Conservation (phyloP, 2,888 invertebrate genomes). For the Nomada ferruginata region DNA sequence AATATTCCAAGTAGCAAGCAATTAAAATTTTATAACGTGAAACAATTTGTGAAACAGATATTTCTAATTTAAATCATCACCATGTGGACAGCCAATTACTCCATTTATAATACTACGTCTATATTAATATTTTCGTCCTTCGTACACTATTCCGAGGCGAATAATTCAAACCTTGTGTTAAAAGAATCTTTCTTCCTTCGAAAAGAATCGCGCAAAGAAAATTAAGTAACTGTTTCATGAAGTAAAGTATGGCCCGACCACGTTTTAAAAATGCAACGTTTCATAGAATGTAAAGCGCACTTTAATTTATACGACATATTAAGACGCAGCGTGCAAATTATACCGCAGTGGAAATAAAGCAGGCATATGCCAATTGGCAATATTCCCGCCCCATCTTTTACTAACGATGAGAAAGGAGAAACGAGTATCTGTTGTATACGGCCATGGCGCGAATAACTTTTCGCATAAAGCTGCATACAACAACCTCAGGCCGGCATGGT, state of each 20-base stretch:
- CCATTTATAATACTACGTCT: not conserved
- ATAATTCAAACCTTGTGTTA: not conserved
- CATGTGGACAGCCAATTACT: not conserved
- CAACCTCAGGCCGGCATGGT: slow-evolving; percentile 32
- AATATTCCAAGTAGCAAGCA: not conserved
- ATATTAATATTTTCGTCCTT: not conserved
- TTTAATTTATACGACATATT: slow-evolving; percentile 32
- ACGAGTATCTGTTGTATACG: slow-evolving; percentile 20
- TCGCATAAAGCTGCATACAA: slow-evolving; percentile 59
- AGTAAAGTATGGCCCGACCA: not conserved
- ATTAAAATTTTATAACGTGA: not conserved
- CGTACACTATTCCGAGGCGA: not conserved
- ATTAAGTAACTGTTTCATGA: not conserved
- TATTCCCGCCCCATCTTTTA: slow-evolving; percentile 42
- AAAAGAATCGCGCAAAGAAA: not conserved
- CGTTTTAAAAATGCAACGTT: not conserved
- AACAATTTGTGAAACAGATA: too few species aligned
- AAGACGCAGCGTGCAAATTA: slow-evolving; percentile 30
- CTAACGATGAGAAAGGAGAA: slow-evolving; percentile 6
- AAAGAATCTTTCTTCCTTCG: not conserved
- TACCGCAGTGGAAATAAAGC: slow-evolving; percentile 43
- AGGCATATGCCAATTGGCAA: slow-evolving; percentile 61
- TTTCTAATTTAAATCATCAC: not conserved
- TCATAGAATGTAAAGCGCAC: not conserved
- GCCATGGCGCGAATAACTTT: slow-evolving; percentile 43